A percentile compares a stretch with the other conserved stretches of the same genome.
Conservation (phyloP, 2,113 vertebrate genomes). For the Romanogobio albipinnatus region DNA sequence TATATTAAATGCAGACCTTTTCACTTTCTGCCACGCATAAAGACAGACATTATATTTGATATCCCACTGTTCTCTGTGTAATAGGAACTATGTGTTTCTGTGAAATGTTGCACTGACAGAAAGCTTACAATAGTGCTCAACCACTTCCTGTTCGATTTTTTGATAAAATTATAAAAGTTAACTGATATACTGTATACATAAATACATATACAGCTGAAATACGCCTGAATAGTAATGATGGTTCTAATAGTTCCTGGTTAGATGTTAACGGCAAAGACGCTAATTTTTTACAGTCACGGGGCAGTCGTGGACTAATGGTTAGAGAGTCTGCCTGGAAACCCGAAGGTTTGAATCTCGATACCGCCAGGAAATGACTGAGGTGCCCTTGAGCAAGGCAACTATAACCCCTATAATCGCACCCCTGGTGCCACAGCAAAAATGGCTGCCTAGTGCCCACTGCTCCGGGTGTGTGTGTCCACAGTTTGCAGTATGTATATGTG, state of each 20-base stretch:
- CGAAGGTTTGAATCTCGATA: neutral
- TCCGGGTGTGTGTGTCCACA: too few species aligned
- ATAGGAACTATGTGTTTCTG: neutral
- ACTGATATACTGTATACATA: neutral
- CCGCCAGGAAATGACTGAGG: too few species aligned
- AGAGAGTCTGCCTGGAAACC: too few species aligned
- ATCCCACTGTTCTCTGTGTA: neutral
- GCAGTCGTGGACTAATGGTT: neutral
- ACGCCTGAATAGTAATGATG: neutral
- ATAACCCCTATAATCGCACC: too few species aligned
- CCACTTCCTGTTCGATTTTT: neutral
- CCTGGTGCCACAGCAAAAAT: too few species aligned
- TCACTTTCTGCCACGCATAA: neutral
- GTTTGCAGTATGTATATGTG: too few species aligned
- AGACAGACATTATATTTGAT: conserved; percentile 12
- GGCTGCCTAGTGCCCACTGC: too few species aligned
- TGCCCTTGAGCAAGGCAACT: too few species aligned
- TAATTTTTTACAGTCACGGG: neutral
- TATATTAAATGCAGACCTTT: neutral
- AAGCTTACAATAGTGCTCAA: conserved; percentile 1
- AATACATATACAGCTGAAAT: neutral
- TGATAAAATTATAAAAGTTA: too few species aligned
- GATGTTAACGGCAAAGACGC: neutral
- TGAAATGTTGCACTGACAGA: conserved; percentile 4
- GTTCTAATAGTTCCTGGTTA: neutral